phyloP scores from a whole-genome alignment of 1,140 invertebrate genomes.

The Aphaenogaster ashmeadi region DNA sequence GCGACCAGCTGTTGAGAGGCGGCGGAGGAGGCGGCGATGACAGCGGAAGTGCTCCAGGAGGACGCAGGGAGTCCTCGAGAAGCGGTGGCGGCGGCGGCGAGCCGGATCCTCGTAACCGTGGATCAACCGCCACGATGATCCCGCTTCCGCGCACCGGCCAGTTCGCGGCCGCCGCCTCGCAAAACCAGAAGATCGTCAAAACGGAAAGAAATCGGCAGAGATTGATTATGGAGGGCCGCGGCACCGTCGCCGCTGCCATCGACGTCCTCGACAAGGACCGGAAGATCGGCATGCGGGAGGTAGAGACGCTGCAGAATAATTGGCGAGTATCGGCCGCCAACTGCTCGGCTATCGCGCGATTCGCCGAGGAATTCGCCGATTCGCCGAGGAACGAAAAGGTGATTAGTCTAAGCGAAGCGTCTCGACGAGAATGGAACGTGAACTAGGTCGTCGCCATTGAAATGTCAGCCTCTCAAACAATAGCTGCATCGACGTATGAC shows the following conservation, averaged over 20 bases:
- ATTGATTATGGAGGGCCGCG: slow-evolving; percentile 75
- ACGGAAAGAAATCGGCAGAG: slow-evolving; percentile 82
- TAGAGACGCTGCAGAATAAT: slow-evolving; percentile 20
- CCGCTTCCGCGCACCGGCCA: slow-evolving; percentile 76
- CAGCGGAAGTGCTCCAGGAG: slow-evolving; percentile 26
- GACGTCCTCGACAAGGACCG: slow-evolving; percentile 76
- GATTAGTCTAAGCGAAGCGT: slow-evolving; percentile 39
- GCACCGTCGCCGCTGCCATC: background rate
- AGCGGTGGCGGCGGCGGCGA: slow-evolving; percentile 9
- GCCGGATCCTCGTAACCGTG: slow-evolving; percentile 41
- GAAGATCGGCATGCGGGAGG: slow-evolving; percentile 60
- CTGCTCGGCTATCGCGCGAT: slow-evolving; percentile 22
- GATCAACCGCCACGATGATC: slow-evolving; percentile 77
- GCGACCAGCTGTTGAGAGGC: slow-evolving; percentile 37
- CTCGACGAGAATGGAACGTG: background rate
- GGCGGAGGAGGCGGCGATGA: background rate
- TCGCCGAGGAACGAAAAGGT: slow-evolving; percentile 64
- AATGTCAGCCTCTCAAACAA: slow-evolving; percentile 9
- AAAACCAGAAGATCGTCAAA: slow-evolving; percentile 79
- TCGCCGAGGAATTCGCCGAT: slow-evolving; percentile 14
- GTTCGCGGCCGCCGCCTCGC: slow-evolving; percentile 33
- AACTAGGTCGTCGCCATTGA: slow-evolving; percentile 22
- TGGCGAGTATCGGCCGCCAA: slow-evolving; percentile 28
- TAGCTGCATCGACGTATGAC: background rate
- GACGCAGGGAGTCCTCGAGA: slow-evolving; percentile 29